Base-by-base conservation (phyloP, 2,113 vertebrate species). In the Colaptes auratus region DNA sequence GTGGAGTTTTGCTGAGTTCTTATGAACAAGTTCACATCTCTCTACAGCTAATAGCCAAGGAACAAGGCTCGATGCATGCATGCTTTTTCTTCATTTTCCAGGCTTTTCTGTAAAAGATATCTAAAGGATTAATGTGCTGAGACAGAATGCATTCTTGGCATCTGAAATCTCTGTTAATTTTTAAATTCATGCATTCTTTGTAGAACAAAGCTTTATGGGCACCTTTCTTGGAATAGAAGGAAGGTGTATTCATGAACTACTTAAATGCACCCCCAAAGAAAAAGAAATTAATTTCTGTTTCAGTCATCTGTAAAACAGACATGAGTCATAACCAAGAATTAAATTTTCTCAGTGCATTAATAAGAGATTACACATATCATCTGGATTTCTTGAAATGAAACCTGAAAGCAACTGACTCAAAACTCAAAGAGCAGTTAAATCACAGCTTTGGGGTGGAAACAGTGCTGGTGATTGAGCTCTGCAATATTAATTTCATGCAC, bases 301-400 rank as follows among this genome's bases (percentile, higher is more conserved):
- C 42, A 90, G 58, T 58, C 33, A 56, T 74, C 73, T 61, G 25
- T 78, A 83, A 83, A 94, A 77, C 33, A 77, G 65, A 71, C 42
- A 71, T 36, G n/a, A 88, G 42, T 10, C 56, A 52, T 67, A 75
- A 72, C 8, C 0, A 1, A 75, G 48, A 83, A 90, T 53, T 86
- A 71, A 4, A 27, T 65, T 92, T 93, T 88, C 80, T 35, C 31
- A 71, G 27, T 28, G 13, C 33, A 44, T 81, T 92, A 94, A 74
- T 91, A 74, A 88, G 42, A 83, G 33, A 88, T 84, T 88, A 64
- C 21, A 75, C 0, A 0, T 81, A 84, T 90, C 28, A 64, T 72
- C 65, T 74, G 53, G 16, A 65, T 71, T 92, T 88, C 72, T 75
- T 80, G 59, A 94, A 86, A 90, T 81, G 31, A 92, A 94, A 81